Evolutionary conservation across 1,140 invertebrate species (phyloP).

Genomic region (Megalonaias nervosa): DNA sequence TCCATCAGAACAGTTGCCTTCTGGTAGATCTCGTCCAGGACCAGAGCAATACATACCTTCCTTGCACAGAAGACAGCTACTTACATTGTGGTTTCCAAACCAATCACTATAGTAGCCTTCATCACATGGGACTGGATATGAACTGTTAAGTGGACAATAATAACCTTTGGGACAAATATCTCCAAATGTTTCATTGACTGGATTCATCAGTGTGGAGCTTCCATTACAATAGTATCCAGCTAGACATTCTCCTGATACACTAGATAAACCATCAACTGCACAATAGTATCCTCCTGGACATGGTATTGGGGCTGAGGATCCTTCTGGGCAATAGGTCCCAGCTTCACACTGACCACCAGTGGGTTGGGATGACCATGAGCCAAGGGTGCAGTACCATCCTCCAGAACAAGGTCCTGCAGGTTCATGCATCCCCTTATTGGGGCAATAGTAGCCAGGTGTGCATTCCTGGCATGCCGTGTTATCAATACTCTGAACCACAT

Average conservation of each 20-base stretch:
- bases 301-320: constrained; percentile 49
- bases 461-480: constrained; percentile 55
- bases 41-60: constrained; percentile 67
- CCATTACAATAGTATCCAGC: constrained; percentile 65
- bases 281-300: constrained; percentile 67
- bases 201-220: constrained; percentile 56
- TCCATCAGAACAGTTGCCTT: constrained; percentile 60
- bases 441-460: constrained; percentile 63
- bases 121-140: constrained; percentile 51
- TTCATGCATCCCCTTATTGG: constrained; percentile 47
- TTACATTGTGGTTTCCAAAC: constrained; percentile 59
- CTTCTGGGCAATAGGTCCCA: constrained; percentile 64
- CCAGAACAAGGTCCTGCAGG: constrained; percentile 59
- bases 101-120: constrained; percentile 57
- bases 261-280: constrained; percentile 53
- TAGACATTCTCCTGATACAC: constrained; percentile 55
- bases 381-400: constrained; percentile 66
- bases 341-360: constrained; percentile 62
- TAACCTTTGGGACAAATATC: constrained; percentile 68
- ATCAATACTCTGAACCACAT: constrained; percentile 46
- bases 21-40: constrained; percentile 54
- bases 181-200: constrained; percentile 63
- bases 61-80: constrained; percentile 65
- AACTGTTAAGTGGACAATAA: constrained; percentile 62
- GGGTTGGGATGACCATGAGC: constrained; percentile 59